A percentile compares a stretch with the other conserved stretches of the same genome.
These are phyloP conservation scores for Phataginus tricuspis DNA, from an alignment of 2,797 vertebrate genomes.

Conservation along the genomic window DNA sequence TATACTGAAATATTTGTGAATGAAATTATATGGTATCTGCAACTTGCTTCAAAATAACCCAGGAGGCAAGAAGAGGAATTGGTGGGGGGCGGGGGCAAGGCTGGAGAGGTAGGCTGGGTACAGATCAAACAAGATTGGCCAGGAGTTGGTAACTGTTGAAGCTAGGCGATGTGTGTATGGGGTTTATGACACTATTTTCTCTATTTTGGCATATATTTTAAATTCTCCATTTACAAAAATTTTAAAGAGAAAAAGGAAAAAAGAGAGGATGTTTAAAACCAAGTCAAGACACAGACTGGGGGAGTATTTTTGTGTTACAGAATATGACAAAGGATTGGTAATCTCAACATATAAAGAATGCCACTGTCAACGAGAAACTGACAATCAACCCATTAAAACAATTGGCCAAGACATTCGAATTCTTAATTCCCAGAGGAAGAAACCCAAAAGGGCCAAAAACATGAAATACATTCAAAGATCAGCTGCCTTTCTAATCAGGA, in stretches of 20 bases:
- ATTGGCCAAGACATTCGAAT: not conserved
- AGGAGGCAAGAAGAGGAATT: conserved; percentile 2
- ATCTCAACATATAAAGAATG: not conserved
- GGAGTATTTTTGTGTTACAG: conserved; percentile 34
- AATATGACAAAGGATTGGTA: not conserved
- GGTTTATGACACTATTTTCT: not conserved
- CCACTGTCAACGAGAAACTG: not conserved
- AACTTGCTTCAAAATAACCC: conserved; percentile 39
- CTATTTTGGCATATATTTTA: conserved; percentile 25
- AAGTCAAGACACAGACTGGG: not conserved
- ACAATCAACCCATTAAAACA: not conserved
- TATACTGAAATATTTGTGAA: not conserved
- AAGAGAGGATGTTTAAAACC: conserved; percentile 15
- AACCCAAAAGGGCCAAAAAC: not conserved
- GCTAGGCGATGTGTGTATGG: not conserved
- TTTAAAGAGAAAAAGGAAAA: not conserved
- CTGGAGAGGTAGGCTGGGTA: not conserved
- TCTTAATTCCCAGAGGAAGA: not conserved
- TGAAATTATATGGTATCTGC: not conserved
- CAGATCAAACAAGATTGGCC: conserved; percentile 25
- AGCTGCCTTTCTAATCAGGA: not conserved
- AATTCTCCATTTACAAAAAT: not conserved
- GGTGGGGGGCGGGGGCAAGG: not conserved
- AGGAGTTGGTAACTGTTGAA: not conserved
- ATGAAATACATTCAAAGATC: conserved; percentile 1